A percentile compares a stretch with the other conserved stretches of the same genome.
Conservation (phyloP, 2,797 vertebrate genomes). For the Phoxinus dragarum region DNA sequence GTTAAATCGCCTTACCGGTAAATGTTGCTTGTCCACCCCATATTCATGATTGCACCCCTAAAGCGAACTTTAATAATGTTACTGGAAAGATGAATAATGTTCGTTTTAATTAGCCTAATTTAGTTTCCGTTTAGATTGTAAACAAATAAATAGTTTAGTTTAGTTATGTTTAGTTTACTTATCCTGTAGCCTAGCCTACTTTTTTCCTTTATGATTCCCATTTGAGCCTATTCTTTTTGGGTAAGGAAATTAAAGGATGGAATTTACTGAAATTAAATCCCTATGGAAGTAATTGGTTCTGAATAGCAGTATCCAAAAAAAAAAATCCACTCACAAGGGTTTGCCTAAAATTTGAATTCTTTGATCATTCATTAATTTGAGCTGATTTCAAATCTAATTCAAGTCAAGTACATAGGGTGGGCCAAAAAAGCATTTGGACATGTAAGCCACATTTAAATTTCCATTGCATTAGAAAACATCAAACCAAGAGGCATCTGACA, state of each 20-base stretch:
- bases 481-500: neutral
- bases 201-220: neutral
- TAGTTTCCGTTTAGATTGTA: neutral
- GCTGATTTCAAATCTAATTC: neutral
- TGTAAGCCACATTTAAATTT: neutral
- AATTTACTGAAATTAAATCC: neutral
- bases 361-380: slow-evolving; percentile 3
- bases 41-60: neutral
- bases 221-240: neutral
- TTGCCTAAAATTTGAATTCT: neutral
- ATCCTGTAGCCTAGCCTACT: neutral
- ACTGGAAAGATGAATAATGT: too few species aligned
- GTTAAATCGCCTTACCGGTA: neutral
- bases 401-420: neutral
- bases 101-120: neutral
- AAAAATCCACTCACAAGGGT: neutral
- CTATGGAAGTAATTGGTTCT: neutral
- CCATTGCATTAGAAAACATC: neutral
- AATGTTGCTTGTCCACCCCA: too few species aligned
- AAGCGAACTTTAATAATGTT: neutral
- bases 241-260: neutral
- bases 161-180: neutral
- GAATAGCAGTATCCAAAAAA: neutral
- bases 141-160: neutral
- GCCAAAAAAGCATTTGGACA: too few species aligned